A percentile compares a stretch with the other conserved stretches of the same genome.
Conservation (phyloP, 2,113 vertebrate genomes). For the Cinclus mexicanus region DNA sequence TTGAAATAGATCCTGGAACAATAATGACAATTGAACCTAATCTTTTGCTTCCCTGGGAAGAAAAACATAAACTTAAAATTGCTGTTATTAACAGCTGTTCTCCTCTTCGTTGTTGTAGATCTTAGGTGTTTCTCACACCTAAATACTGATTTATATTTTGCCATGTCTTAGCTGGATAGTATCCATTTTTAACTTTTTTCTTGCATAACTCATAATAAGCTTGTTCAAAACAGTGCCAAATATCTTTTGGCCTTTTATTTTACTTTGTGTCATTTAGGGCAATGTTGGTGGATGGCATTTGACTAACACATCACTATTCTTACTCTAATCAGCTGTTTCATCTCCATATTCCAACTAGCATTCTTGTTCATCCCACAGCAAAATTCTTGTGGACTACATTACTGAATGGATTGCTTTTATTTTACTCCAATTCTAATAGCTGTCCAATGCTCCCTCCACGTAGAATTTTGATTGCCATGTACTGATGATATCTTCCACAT, state of each 20-base stretch:
- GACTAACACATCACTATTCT: neutral
- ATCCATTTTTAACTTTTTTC: neutral
- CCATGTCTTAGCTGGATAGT: neutral
- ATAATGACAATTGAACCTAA: neutral
- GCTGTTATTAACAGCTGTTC: neutral
- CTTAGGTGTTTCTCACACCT: neutral
- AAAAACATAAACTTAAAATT: neutral
- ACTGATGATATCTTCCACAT: neutral
- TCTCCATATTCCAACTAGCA: neutral
- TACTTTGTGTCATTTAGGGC: neutral
- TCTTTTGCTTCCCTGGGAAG: neutral
- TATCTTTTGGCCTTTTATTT: neutral
- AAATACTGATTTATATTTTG: neutral
- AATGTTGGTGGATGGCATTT: neutral
- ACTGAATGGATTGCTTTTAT: neutral
- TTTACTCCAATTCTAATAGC: neutral
- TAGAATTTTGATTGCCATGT: neutral
- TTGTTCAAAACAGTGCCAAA: neutral
- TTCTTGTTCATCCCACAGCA: neutral
- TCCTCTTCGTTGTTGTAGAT: neutral
- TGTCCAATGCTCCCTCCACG: neutral
- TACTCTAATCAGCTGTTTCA: neutral
- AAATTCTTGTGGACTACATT: neutral
- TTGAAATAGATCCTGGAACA: neutral
- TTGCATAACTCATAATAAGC: neutral